Evolutionary conservation across 2,797 vertebrate genomes (phyloP).

Genomic region (Peromyscus melanophrys): DNA sequence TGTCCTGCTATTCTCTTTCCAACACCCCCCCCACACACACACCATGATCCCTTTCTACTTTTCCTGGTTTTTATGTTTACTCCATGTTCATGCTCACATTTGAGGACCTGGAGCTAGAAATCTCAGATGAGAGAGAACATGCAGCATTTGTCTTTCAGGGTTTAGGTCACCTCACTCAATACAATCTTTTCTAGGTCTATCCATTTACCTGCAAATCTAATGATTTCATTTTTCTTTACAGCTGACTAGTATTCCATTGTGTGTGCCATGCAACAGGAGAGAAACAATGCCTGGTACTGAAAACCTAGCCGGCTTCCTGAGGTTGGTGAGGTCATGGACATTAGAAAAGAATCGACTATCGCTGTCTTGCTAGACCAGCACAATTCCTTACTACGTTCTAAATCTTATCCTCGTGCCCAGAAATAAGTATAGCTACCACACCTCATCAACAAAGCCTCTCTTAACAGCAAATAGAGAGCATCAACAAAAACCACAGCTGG

Average conservation of each 20-base stretch:
- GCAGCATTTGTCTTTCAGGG: neutral
- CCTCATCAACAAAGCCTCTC: neutral
- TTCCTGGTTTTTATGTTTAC: neutral
- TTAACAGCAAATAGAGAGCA: neutral
- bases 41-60: neutral
- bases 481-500: too few species aligned
- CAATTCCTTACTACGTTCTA: neutral
- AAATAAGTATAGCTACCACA: neutral
- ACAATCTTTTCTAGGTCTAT: neutral
- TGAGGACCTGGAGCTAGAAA: neutral
- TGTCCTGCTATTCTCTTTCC: neutral
- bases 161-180: neutral
- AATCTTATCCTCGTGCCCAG: neutral
- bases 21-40: too few species aligned
- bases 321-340: neutral
- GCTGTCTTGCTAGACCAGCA: neutral
- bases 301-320: neutral
- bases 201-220: neutral
- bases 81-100: neutral
- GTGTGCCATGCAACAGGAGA: neutral
- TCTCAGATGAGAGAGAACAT: neutral
- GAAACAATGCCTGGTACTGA: neutral
- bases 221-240: neutral
- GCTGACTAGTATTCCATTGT: neutral
- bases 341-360: neutral